Base-by-base conservation (phyloP, 2,797 vertebrate genomes). In the Ceyx erithaca region DNA sequence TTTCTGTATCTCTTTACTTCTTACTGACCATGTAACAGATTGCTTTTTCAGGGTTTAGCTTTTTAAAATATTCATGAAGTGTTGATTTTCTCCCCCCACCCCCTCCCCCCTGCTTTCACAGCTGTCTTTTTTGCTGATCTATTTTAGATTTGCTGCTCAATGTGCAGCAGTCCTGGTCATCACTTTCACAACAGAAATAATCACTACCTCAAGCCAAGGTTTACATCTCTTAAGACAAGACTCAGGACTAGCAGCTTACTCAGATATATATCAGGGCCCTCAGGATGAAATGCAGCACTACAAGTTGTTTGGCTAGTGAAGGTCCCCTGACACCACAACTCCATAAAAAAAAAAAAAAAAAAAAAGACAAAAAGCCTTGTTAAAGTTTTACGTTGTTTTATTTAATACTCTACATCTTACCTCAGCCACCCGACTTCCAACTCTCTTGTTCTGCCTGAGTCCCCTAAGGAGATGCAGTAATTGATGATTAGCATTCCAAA, bases 401-500 rank as follows among this genome's bases (percentile, higher is more conserved):
- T 92, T 85, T 91, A 94, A 93, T 35, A 70, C 80, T 87, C 58
- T 18, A 20, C 48, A 64, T 86, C 85, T 92, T 83, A 82, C 95
- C 90, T 95, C 93, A 88, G 71, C 68, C 82, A 91, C 77, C 78
- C 2, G 22, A 68, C 77, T 70, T 90, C 90, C 82, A 93, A 91
- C 89, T 86, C 54, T 79, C 89, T 92, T n/a, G 4, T 94, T 95
- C 87, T 93, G 85, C 95, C 71, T 46, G 31, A 72, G 87, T 94
- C 95, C 97, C 97, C 97, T 93, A 95, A 95, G 96, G 98, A 97
- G 96, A 96, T 8, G 57, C 86, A 86, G 95, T 97, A 98, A 98
- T 97, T 97, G 96, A 97, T 97, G 97, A 98, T 98, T 97, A 97
- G 96, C 96, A 98, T 98, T 97, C 97, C 94, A 96, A 96, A 97